Base-by-base conservation (phyloP, 2,888 invertebrate genomes). In the Drosophila histrio region DNA sequence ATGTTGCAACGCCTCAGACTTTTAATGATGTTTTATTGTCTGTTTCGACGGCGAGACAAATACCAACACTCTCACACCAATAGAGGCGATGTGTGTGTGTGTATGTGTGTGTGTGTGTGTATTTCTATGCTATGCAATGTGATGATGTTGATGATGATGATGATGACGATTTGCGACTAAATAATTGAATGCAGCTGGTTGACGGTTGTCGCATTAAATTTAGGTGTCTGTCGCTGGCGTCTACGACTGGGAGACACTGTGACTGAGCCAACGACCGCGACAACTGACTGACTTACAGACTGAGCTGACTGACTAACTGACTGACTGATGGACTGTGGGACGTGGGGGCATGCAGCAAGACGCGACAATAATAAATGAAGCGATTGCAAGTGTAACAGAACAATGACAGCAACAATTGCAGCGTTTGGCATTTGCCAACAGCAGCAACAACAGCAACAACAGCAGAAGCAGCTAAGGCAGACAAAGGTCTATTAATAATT, bases 111-210 rank as follows among this genome's bases (percentile, higher is more conserved):
- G 24, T 19, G 17, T 19, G 49, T 36, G 47, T 22, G 19, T 71
- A 71, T 65, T 64, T 56, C 44, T 71, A 38, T 21, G 73, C 72
- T 28, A 66, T 70, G 76, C 32, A 64, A 75, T 72, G 82, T 73
- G 62, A 59, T 84, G 85, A 78, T 78, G 72, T 63, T 59, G 66
- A 67, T 66, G 56, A 67, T 61, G 38, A n/a, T n/a, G 56, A 47
- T 62, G 68, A 53, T 75, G 77, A 70, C 71, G 72, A 72, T 84
- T 84, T 87, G 90, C 79, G 71, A 71, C 84, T 89, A 88, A 89
- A 90, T 89, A 89, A 89, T 89, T 89, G 89, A 90, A 89, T 89
- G 89, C 89, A 89, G 89, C 89, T 89, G 89, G 82, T 81, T 84
- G 87, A 68, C 87, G 82, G 88, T 87, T 89, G 87, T 90, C 87